Evolutionary conservation across 2,797 vertebrate species (phyloP).

Genomic region (Sciurus vulgaris): DNA sequence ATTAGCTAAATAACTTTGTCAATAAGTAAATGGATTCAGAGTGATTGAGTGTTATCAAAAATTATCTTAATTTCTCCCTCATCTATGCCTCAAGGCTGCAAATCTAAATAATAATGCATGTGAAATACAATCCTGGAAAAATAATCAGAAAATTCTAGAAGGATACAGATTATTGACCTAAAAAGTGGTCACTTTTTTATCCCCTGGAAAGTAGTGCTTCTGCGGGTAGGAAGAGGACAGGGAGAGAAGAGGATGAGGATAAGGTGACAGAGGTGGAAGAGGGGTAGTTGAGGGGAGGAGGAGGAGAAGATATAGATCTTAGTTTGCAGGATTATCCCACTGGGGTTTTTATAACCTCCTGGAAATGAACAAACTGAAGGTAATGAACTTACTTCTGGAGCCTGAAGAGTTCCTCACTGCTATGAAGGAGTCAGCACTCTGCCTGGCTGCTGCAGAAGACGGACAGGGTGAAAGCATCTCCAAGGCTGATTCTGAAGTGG

Average conservation of each 20-base stretch:
- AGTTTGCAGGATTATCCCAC: background rate
- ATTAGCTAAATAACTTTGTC: background rate
- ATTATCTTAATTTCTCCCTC: background rate
- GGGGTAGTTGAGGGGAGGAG: background rate
- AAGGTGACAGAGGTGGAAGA: too few species aligned
- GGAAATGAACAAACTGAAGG: background rate
- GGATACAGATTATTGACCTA: background rate
- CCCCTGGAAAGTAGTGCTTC: background rate
- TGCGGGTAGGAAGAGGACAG: too few species aligned
- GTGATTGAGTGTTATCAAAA: background rate
- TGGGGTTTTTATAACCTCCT: background rate
- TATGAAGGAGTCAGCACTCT: conserved; percentile 81
- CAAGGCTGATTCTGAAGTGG: conserved; percentile 80
- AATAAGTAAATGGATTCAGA: too few species aligned
- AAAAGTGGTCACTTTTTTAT: background rate
- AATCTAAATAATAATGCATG: background rate
- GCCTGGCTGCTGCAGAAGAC: conserved; percentile 85
- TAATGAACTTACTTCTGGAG: conserved; percentile 87
- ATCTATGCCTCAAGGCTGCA: background rate
- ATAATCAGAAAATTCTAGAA: background rate
- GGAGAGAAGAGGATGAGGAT: too few species aligned
- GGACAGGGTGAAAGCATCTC: conserved; percentile 82
- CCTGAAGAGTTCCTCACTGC: conserved; percentile 86
- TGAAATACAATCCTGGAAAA: background rate
- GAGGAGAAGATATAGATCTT: background rate